phyloP scores from a whole-genome alignment of 1,140 invertebrate genomes.

The Drosophila ironensis region DNA sequence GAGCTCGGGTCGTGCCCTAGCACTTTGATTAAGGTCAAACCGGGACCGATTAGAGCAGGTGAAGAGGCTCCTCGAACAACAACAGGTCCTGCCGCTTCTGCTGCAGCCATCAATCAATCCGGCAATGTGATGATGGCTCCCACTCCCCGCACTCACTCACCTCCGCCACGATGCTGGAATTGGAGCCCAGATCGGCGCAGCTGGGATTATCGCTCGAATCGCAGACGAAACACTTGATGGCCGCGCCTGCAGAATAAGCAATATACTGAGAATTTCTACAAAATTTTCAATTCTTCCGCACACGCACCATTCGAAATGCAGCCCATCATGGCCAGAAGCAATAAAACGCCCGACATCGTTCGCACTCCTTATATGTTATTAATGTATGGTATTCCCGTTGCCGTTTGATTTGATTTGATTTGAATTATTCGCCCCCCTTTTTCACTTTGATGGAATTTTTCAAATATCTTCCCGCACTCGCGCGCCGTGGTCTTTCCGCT shows the following conservation, averaged over 20 bases:
- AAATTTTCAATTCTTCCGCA: not conserved
- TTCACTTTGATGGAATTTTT: slow-evolving; percentile 10
- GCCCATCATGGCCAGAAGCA: slow-evolving; percentile 34
- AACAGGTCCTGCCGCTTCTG: slow-evolving; percentile 12
- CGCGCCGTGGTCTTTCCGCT: not conserved
- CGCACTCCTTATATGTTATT: too few species aligned
- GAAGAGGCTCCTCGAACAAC: slow-evolving; percentile 41
- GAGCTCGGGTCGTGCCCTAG: not conserved
- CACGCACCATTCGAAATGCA: slow-evolving; percentile 58
- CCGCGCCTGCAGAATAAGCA: slow-evolving; percentile 69
- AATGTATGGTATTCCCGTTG: too few species aligned
- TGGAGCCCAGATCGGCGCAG: slow-evolving; percentile 83
- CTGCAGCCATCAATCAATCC: slow-evolving; percentile 15
- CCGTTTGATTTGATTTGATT: slow-evolving; percentile 4
- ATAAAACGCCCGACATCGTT: slow-evolving; percentile 21
- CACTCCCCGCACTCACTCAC: slow-evolving; percentile 49
- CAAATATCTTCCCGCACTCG: slow-evolving; percentile 15
- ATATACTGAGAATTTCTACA: slow-evolving; percentile 3
- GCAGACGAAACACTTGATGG: slow-evolving; percentile 89
- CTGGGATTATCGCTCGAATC: slow-evolving; percentile 90
- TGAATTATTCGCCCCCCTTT: slow-evolving; percentile 1
- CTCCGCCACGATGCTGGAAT: slow-evolving; percentile 67
- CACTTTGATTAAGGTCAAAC: slow-evolving; percentile 55
- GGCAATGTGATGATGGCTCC: not conserved
- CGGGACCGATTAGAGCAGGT: slow-evolving; percentile 13